Conservation (phyloP, 2,888 invertebrate species). For the Plutella xylostella region DNA sequence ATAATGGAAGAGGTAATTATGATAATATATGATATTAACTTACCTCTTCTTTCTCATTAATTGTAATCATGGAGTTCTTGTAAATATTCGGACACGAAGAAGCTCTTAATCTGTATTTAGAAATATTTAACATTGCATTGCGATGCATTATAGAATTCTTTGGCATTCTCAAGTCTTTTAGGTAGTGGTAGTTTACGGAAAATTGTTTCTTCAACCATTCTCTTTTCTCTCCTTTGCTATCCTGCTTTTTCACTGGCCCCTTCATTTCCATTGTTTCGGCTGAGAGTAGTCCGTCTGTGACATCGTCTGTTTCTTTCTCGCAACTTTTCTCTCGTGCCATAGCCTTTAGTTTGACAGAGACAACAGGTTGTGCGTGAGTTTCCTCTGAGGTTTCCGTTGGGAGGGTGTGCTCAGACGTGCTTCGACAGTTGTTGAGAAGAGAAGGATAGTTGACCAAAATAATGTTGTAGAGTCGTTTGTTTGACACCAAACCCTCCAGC, state of each 20-base stretch:
- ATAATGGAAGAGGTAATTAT: neutral
- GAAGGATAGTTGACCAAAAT: conserved; percentile 73
- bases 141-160: conserved; percentile 88
- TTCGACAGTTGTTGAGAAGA: conserved; percentile 58
- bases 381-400: conserved; percentile 18
- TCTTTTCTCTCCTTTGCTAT: conserved; percentile 49
- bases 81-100: conserved; percentile 94
- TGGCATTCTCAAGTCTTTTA: conserved; percentile 78
- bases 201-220: conserved; percentile 61
- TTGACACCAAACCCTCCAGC: conserved; percentile 68
- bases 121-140: conserved; percentile 86
- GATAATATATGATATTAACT: conserved; percentile 18
- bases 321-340: conserved; percentile 12
- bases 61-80: conserved; percentile 88
- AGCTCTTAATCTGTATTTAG: conserved; percentile 83
- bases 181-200: conserved; percentile 75
- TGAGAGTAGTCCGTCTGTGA: conserved; percentile 4
- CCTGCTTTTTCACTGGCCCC: conserved; percentile 24
- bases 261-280: neutral
- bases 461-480: conserved; percentile 66
- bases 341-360: conserved; percentile 57
- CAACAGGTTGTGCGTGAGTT: conserved; percentile 50
- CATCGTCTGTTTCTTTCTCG: conserved; percentile 15
- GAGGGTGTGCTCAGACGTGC: conserved; percentile 61
- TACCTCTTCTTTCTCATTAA: conserved; percentile 83